Percentiles rank a stretch among this genome's conserved stretches.
phyloP scores from a whole-genome alignment of 2,113 vertebrate genomes.

The pig (Sus scrofa) region T2T-Sscrofa CM000826.6:148403501-148404000 shows the following conservation, averaged over 20 bases:
- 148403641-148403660: neutral
- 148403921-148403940: neutral
- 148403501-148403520: no score
- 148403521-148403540: no score
- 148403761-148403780: neutral
- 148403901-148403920: neutral
- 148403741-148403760: neutral
- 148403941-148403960: neutral
- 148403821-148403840: neutral
- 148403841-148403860: neutral
- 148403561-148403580: neutral
- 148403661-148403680: neutral
- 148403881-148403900: neutral
- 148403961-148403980: neutral
- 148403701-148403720: neutral
- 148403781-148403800: neutral
- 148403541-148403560: neutral
- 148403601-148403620: neutral
- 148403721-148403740: neutral
- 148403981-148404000: neutral
- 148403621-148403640: neutral
- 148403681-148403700: accelerated
- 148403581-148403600: neutral
- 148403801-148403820: neutral
- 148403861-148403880: neutral